phyloP scores from a whole-genome alignment of 53 echinoderm and acorn worm genomes.

The Stichopus horrens region DNA sequence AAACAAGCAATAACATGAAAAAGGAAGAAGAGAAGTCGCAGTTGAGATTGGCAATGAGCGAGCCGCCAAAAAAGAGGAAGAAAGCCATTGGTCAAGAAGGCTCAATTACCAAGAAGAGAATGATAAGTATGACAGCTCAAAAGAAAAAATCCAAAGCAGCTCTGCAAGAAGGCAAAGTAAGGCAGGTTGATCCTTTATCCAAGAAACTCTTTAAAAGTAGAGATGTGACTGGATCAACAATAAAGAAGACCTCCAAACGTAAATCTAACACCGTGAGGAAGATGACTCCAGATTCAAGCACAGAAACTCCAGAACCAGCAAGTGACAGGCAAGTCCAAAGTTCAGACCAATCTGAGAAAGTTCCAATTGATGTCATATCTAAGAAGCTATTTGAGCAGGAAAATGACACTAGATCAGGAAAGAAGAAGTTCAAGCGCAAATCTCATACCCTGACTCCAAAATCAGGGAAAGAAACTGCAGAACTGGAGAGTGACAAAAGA shows the following conservation, averaged over 20 bases:
- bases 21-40: not conserved
- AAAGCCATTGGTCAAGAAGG: not conserved
- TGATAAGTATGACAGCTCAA: not conserved
- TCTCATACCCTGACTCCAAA: not conserved
- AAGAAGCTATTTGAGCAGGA: not conserved
- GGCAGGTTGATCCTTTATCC: not conserved
- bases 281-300: too few relatives aligned
- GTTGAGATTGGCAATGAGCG: not conserved
- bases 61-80: slow-evolving; percentile 4
- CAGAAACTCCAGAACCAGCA: too few relatives aligned
- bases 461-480: not conserved
- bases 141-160: not conserved
- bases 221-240: too few relatives aligned
- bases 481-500: not conserved
- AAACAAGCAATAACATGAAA: not conserved
- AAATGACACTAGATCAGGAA: not conserved
- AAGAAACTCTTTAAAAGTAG: not conserved
- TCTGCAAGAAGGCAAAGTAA: not conserved
- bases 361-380: not conserved
- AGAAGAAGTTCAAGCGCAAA: not conserved
- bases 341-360: too few relatives aligned
- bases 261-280: too few relatives aligned
- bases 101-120: not conserved
- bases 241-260: too few relatives aligned
- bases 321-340: too few relatives aligned